Evolutionary conservation across 2,113 vertebrate genomes (phyloP).

Genomic region (Leuciscus idus): DNA sequence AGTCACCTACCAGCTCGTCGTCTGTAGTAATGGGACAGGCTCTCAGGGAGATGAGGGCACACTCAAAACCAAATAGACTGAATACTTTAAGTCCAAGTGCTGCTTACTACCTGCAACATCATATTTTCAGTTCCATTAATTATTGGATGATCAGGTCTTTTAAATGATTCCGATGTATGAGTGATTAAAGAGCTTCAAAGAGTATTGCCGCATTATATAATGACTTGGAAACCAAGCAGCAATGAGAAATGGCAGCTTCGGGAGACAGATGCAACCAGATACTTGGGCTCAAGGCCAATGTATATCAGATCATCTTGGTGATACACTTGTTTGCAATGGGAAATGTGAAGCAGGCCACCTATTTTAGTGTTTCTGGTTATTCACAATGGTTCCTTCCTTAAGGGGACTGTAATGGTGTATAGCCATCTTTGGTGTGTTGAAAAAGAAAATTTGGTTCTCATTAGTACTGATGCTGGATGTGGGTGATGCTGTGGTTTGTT

Average conservation of each 20-base stretch:
- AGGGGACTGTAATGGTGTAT: not conserved
- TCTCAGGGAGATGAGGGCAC: not conserved
- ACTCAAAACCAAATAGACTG: not conserved
- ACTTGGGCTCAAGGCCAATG: not conserved
- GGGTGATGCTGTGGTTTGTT: conserved; percentile 3
- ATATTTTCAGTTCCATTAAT: not conserved
- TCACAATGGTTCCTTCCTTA: not conserved
- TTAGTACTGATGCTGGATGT: conserved; percentile 24
- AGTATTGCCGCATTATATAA: not conserved
- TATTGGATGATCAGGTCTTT: not conserved
- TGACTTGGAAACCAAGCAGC: conserved; percentile 24
- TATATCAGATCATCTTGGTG: conserved; percentile 1
- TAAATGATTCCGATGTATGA: not conserved
- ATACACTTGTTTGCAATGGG: conserved; percentile 14
- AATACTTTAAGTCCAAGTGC: not conserved
- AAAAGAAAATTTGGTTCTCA: conserved; percentile 33
- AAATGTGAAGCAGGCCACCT: conserved; percentile 14
- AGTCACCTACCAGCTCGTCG: not conserved
- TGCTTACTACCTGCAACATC: not conserved
- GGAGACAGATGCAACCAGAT: conserved; percentile 19
- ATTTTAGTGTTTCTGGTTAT: conserved; percentile 23
- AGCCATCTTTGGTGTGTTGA: not conserved
- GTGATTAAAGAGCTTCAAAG: not conserved
- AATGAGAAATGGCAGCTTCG: conserved; percentile 1
- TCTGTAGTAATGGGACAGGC: not conserved